phyloP scores from a whole-genome alignment of 2,113 vertebrate species.

The Saccopteryx leptura region DNA sequence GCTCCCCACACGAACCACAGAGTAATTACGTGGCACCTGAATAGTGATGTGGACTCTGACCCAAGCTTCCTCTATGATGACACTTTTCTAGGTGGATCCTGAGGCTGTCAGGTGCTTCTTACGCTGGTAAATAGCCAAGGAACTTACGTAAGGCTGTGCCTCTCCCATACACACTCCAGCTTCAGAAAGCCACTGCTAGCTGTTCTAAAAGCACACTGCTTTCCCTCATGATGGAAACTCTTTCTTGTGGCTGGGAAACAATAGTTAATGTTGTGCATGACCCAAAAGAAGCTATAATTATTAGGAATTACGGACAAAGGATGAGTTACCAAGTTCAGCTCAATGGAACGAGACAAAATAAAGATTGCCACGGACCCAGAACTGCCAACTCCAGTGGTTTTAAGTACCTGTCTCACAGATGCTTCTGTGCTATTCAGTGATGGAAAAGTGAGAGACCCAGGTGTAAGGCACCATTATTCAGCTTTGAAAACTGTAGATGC shows the following conservation, averaged over 20 bases:
- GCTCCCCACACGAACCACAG: not conserved
- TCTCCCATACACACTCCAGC: not conserved
- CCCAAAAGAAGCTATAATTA: not conserved
- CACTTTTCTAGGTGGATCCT: not conserved
- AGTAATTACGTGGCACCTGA: not conserved
- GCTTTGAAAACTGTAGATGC: not conserved
- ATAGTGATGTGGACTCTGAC: not conserved
- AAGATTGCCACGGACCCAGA: not conserved
- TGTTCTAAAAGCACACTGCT: not conserved
- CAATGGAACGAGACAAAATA: constrained; percentile 37
- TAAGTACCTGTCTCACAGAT: constrained; percentile 17
- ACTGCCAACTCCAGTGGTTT: not conserved
- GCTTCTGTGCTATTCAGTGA: not conserved
- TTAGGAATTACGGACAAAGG: not conserved
- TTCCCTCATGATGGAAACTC: constrained; percentile 21
- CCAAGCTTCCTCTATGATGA: constrained; percentile 46
- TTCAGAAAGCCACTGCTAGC: not conserved
- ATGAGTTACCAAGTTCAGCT: not conserved
- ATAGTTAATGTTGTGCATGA: not conserved
- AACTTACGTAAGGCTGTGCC: not conserved
- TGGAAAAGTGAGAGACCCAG: not conserved
- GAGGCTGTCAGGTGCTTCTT: constrained; percentile 24
- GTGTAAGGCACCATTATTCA: not conserved
- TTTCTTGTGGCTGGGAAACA: not conserved
- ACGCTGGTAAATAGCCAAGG: constrained; percentile 34